phyloP scores from a whole-genome alignment of 1,140 invertebrate species.

The Trinorchestia longiramus region DNA sequence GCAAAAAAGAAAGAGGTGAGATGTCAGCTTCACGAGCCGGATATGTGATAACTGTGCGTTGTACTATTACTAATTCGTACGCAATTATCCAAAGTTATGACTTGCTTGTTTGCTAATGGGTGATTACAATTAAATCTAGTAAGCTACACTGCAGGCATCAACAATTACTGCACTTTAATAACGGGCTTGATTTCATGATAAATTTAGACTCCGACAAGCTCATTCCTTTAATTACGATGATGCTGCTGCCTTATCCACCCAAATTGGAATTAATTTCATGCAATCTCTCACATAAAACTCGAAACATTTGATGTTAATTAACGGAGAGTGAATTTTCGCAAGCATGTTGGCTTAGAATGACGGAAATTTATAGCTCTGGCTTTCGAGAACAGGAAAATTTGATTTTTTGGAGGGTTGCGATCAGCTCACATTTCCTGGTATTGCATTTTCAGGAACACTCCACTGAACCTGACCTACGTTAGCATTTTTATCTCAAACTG shows the following conservation, averaged over 20 bases:
- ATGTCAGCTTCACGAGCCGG: not conserved
- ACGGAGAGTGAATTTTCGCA: not conserved
- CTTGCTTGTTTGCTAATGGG: not conserved
- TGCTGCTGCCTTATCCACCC: not conserved
- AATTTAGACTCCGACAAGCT: not conserved
- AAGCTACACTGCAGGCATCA: not conserved
- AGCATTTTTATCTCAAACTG: not conserved
- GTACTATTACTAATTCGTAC: not conserved
- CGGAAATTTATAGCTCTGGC: not conserved
- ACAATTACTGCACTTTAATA: constrained; percentile 8
- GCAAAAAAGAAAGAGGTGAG: not conserved
- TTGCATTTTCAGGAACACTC: not conserved
- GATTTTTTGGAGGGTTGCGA: not conserved
- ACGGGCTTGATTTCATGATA: not conserved
- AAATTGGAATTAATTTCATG: constrained; percentile 42
- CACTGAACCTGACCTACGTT: not conserved
- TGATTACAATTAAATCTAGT: not conserved
- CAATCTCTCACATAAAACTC: constrained; percentile 2
- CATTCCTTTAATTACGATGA: constrained; percentile 19
- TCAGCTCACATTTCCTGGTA: not conserved
- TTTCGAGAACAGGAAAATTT: not conserved
- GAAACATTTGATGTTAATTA: not conserved
- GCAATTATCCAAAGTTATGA: not conserved
- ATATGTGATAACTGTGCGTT: not conserved
- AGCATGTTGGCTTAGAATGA: not conserved